phyloP scores from a whole-genome alignment of 2,113 vertebrate species.

The Tachuris rubrigastra region DNA sequence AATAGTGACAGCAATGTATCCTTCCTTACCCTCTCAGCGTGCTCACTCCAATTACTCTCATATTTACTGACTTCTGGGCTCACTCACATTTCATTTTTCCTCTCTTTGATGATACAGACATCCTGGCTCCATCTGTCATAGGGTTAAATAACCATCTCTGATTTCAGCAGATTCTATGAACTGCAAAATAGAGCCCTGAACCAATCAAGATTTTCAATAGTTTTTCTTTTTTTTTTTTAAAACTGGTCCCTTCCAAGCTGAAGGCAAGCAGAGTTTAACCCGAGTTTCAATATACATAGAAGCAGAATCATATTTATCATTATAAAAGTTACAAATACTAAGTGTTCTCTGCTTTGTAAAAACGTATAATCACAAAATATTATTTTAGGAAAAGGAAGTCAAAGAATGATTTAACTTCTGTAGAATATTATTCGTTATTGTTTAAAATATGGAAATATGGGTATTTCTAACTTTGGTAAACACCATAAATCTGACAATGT shows the following conservation, averaged over 20 bases:
- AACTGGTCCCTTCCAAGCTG: neutral
- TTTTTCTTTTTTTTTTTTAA: neutral
- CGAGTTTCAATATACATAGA: neutral
- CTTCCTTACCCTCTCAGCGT: neutral
- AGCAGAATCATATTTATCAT: neutral
- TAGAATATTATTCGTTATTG: neutral
- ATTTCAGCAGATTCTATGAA: conserved; percentile 60
- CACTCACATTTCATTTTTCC: conserved; percentile 60
- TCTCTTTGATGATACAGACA: conserved; percentile 68
- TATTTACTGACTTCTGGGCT: conserved; percentile 54
- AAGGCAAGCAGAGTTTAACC: neutral
- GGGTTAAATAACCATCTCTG: conserved; percentile 66
- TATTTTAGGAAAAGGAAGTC: neutral
- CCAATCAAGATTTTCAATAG: neutral
- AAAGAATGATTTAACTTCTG: neutral
- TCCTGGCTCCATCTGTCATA: conserved; percentile 68
- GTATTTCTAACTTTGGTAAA: neutral
- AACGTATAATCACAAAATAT: neutral
- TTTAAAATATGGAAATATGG: neutral
- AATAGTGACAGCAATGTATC: conserved; percentile 22
- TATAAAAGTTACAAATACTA: neutral
- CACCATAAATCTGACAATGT: neutral
- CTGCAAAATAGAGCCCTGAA: conserved; percentile 35
- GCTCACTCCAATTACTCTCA: conserved; percentile 51
- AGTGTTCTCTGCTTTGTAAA: neutral